Percentiles rank a stretch among this genome's conserved stretches.
phyloP scores from a whole-genome alignment of 2,888 invertebrate species.

The Dynastes tityus region DNA sequence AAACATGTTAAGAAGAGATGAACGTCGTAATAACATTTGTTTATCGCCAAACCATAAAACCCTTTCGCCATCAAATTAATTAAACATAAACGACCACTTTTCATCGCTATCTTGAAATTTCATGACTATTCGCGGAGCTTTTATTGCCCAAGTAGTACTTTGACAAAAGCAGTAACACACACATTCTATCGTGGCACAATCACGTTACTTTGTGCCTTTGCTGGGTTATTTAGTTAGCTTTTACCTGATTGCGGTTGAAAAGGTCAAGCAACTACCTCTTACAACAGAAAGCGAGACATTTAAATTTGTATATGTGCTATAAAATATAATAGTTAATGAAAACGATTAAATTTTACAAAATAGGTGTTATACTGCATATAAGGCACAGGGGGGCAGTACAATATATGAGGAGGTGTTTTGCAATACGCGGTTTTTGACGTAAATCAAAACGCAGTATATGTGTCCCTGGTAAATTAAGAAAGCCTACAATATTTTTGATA shows the following conservation, averaged over 20 bases:
- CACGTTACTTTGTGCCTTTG: constrained; percentile 20
- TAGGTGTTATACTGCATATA: too few species aligned
- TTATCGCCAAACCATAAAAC: constrained; percentile 36
- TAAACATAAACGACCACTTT: constrained; percentile 42
- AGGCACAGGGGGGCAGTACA: too few species aligned
- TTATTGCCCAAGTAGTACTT: constrained; percentile 40
- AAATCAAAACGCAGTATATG: too few species aligned
- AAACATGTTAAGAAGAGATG: constrained; percentile 31
- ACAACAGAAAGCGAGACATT: neutral
- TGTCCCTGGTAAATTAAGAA: too few species aligned
- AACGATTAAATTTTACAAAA: too few species aligned
- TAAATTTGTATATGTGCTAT: too few species aligned
- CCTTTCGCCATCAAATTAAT: constrained; percentile 37
- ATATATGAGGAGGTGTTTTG: too few species aligned
- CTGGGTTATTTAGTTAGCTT: neutral
- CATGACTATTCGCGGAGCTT: constrained; percentile 43
- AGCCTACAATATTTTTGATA: too few species aligned
- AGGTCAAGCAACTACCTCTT: constrained; percentile 18
- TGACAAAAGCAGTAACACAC: constrained; percentile 36
- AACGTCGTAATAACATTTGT: constrained; percentile 43
- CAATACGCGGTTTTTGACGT: too few species aligned
- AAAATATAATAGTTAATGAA: too few species aligned
- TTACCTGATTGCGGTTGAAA: constrained; percentile 17
- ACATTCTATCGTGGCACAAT: neutral
- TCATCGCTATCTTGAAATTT: constrained; percentile 46